Percentiles rank a stretch among this genome's conserved stretches.
Conservation (phyloP, 2,113 vertebrate species). For the Ginglymostoma cirratum region DNA sequence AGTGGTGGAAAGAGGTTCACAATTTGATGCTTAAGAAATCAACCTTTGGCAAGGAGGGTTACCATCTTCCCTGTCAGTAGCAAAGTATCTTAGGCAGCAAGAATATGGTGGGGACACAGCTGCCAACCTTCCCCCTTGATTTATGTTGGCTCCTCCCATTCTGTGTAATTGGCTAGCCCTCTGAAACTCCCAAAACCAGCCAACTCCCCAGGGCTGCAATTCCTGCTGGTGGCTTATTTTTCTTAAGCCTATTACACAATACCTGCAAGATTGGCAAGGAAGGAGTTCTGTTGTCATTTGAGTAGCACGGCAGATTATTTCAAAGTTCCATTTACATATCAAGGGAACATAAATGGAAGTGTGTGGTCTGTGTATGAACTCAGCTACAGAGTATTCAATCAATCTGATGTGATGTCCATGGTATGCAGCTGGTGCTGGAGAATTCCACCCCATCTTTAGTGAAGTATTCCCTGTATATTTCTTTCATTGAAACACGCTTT, state of each 20-base stretch:
- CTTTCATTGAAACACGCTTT: not conserved
- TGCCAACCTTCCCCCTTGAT: no score
- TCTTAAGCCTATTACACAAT: not conserved
- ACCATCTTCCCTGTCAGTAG: no score
- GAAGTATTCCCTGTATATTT: not conserved
- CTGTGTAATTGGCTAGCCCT: no score
- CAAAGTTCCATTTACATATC: not conserved
- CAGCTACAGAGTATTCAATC: not conserved
- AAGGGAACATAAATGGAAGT: not conserved
- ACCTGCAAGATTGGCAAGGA: not conserved
- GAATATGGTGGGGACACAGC: no score
- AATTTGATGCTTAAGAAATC: no score
- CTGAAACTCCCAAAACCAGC: no score
- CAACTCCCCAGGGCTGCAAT: no score
- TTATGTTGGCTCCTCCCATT: no score
- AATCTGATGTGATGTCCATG: not conserved
- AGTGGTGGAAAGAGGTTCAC: no score
- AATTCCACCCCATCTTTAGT: not conserved
- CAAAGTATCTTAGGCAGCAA: no score
- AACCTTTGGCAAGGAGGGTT: no score
- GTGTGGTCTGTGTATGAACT: not conserved
- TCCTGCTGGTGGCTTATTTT: not conserved
- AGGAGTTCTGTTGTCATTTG: not conserved
- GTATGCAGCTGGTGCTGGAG: not conserved
- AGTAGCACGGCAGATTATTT: not conserved